These are phyloP conservation scores for Pinna nobilis DNA, from an alignment of 1,140 invertebrate genomes.

Conservation along the genomic window DNA sequence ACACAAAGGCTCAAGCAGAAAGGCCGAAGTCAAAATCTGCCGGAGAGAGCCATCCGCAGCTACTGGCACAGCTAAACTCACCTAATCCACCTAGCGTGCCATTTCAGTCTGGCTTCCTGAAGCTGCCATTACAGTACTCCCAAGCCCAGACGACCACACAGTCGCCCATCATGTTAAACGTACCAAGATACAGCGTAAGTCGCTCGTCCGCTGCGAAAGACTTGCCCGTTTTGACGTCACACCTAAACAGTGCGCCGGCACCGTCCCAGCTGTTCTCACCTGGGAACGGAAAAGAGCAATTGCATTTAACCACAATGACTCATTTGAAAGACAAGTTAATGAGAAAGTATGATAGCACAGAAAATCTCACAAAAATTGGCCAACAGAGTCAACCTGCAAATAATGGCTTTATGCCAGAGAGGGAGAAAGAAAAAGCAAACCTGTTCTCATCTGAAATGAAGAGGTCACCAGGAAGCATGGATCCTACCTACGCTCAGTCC, in stretches of 20 bases:
- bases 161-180: slow-evolving; percentile 4
- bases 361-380: slow-evolving; percentile 59
- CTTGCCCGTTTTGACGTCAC: background rate
- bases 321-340: slow-evolving; percentile 68
- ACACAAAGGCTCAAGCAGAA: slow-evolving; percentile 12
- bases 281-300: slow-evolving; percentile 47
- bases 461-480: too few species aligned
- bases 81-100: slow-evolving; percentile 7
- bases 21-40: slow-evolving; percentile 55
- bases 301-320: slow-evolving; percentile 60
- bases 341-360: slow-evolving; percentile 63
- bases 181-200: slow-evolving; percentile 2
- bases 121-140: slow-evolving; percentile 14
- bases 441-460: slow-evolving; percentile 13
- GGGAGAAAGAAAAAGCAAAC: slow-evolving; percentile 16
- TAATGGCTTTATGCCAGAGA: background rate
- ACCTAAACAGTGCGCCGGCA: slow-evolving; percentile 5
- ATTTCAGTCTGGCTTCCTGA: slow-evolving; percentile 7
- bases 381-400: slow-evolving; percentile 6
- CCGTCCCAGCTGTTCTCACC: background rate
- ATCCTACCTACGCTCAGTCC: slow-evolving; percentile 13
- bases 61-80: slow-evolving; percentile 64
- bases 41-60: slow-evolving; percentile 66
- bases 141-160: background rate
- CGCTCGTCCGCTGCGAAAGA: slow-evolving; percentile 23